Base-by-base conservation (phyloP, 2,888 invertebrate species). In the Lamellibrachia satsuma region DNA sequence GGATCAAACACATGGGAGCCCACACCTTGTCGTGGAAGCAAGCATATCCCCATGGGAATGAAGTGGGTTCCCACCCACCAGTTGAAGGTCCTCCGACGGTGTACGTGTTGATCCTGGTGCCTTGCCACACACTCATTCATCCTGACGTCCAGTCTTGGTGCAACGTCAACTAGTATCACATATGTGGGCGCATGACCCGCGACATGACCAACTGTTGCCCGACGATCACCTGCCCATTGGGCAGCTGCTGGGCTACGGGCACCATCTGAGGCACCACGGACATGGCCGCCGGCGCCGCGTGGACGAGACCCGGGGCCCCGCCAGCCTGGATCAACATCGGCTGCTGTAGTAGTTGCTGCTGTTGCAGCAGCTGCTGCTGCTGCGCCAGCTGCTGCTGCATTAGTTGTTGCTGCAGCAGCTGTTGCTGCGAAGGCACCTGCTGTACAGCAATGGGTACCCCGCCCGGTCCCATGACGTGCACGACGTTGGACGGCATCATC, bases 401-500 rank as follows among this genome's bases (percentile, higher is more conserved):
- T 92, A 91, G 92, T n/a, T 90, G 15, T 22, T 75, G 75, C 75
- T 75, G 75, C 75, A 75, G 75, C 75, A 75, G 75, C 75, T 75
- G 75, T 75, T 75, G 75, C 22, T 75, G 75, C 4, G 75, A 75
- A 3, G 75, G 75, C 75, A 75, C 0, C 75, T 75, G 75, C 22
- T 75, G 75, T 22, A 75, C 75, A 3, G 75, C 75, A 6, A 75
- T 75, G 2, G 75, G 75, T 22, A 75, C 22, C 0, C 75, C 75
- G 15, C 75, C 75, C 15, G 75, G 75, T 6, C 75, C 75, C 75
- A 75, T 92, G 93, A 93, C 57, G 92, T 94, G 4, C 94, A 95
- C 93, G 94, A 95, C 4, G 95, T 95, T 92, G 96, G 95, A 39
- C 94, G 95, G 92, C 95, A 95, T 75, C 94, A 94, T 94, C 90